These are phyloP conservation scores for Theristicus caerulescens DNA, from an alignment of 2,113 vertebrate genomes.

Conservation along the genomic window DNA sequence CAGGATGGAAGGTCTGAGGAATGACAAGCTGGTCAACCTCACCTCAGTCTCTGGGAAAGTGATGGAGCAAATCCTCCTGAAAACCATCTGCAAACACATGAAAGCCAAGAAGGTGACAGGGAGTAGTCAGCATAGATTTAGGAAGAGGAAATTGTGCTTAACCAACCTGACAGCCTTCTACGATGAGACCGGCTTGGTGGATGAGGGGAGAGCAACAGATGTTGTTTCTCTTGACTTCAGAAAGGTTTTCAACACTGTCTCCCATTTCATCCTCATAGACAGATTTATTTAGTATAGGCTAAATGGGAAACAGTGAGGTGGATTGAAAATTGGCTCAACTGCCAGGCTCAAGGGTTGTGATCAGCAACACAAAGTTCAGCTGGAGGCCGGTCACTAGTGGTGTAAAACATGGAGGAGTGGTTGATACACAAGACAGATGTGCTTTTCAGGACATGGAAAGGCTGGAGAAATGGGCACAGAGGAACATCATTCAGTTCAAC, in stretches of 20 bases:
- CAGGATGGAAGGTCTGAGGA: not conserved
- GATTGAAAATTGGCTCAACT: not conserved
- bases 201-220: not conserved
- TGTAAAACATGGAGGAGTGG: not conserved
- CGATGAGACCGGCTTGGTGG: not conserved
- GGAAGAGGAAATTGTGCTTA: not conserved
- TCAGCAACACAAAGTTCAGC: not conserved
- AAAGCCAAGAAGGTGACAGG: not conserved
- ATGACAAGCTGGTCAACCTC: not conserved
- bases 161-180: not conserved
- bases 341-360: not conserved
- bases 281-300: not conserved
- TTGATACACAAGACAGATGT: rapidly evolving
- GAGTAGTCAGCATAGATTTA: not conserved
- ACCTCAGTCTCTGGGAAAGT: not conserved
- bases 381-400: not conserved
- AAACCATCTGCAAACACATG: not conserved
- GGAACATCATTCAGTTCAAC: not conserved
- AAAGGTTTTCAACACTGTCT: not conserved
- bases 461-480: not conserved
- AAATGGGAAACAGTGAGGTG: not conserved
- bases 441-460: not conserved
- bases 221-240: not conserved
- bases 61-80: not conserved
- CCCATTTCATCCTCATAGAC: not conserved